Conservation (phyloP, 2,797 vertebrate genomes). For the Rhinophrynus dorsalis region DNA sequence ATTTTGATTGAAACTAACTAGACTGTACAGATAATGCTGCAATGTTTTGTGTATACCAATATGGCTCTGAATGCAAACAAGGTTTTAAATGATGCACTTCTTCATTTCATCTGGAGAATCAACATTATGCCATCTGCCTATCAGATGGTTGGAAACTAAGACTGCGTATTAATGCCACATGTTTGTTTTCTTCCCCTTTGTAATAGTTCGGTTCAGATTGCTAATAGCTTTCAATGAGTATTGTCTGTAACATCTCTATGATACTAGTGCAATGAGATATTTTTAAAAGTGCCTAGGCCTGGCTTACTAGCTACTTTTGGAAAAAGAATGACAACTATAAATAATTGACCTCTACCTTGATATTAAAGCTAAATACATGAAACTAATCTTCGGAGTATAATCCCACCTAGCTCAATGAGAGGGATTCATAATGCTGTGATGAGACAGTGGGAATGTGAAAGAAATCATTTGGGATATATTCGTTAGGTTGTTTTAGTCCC, state of each 20-base stretch:
- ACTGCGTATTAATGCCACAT: constrained; percentile 93
- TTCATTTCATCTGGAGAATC: constrained; percentile 92
- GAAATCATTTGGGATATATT: too few relatives aligned
- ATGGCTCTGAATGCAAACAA: constrained; percentile 99
- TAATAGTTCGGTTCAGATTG: constrained; percentile 82
- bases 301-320: constrained; percentile 80
- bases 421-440: not conserved
- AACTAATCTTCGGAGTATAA: constrained; percentile 57
- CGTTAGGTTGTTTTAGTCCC: too few relatives aligned
- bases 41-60: constrained; percentile 98
- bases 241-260: constrained; percentile 84
- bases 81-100: constrained; percentile 98
- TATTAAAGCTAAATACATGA: constrained; percentile 74
- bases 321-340: constrained; percentile 75
- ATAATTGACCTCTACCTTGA: constrained; percentile 73
- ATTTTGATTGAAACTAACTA: constrained; percentile 81
- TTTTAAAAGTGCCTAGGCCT: constrained; percentile 74
- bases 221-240: constrained; percentile 89
- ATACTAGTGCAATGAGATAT: constrained; percentile 88
- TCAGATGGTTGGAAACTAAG: constrained; percentile 92
- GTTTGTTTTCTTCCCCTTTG: constrained; percentile 86
- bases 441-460: too few relatives aligned
- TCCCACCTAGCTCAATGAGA: constrained; percentile 29
- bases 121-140: constrained; percentile 94
- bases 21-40: constrained; percentile 86